Conservation (phyloP, 2,113 vertebrate species). For the Hypocryptadius cinnamomeus region DNA sequence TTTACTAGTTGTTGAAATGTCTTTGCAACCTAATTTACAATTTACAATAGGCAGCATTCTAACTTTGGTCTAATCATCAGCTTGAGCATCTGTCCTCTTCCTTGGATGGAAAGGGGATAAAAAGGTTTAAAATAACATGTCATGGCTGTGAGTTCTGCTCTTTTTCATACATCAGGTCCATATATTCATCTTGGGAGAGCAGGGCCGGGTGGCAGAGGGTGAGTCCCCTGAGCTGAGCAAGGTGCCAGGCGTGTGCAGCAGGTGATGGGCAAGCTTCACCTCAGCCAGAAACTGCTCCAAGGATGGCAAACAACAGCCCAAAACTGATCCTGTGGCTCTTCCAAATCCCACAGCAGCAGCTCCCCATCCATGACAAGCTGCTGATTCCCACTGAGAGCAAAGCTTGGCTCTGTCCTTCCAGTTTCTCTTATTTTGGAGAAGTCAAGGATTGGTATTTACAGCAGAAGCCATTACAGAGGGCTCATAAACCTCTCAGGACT, state of each 20-base stretch:
- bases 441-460: background rate
- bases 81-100: background rate
- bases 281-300: background rate
- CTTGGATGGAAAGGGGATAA: background rate
- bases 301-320: background rate
- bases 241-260: rapidly evolving
- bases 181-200: background rate
- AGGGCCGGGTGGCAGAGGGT: rapidly evolving
- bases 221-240: background rate
- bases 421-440: background rate
- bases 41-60: conserved; percentile 1
- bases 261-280: rapidly evolving
- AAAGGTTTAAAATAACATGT: background rate
- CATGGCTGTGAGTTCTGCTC: background rate
- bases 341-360: background rate
- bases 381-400: background rate
- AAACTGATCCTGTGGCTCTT: background rate
- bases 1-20: conserved; percentile 1
- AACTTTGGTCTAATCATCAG: background rate
- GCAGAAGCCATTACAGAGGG: background rate
- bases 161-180: rapidly evolving
- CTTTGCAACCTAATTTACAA: background rate
- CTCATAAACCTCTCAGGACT: conserved; percentile 15
- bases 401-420: background rate
- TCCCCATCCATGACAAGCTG: background rate